Percentiles rank a stretch among this genome's conserved stretches.
These are phyloP conservation scores for Sphyrna mokarran DNA, from an alignment of 2,113 vertebrate genomes.

Conservation along the genomic window DNA sequence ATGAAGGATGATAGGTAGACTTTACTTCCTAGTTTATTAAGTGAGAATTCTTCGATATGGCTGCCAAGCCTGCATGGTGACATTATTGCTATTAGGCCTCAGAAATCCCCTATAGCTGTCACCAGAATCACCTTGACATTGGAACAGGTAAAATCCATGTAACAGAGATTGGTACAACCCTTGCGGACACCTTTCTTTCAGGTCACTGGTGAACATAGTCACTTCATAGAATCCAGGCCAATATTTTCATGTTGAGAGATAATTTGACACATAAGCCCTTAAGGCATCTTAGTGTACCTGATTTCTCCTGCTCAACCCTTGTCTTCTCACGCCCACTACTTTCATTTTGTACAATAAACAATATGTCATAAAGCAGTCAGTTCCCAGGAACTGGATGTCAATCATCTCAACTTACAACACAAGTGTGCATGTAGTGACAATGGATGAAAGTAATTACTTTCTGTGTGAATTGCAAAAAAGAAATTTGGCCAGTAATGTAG, in stretches of 20 bases:
- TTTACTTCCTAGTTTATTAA: neutral
- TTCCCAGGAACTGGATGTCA: neutral
- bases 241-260: neutral
- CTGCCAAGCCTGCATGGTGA: neutral
- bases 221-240: neutral
- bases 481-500: neutral
- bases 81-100: neutral
- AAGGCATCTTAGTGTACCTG: neutral
- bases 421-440: neutral
- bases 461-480: neutral
- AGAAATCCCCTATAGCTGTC: neutral
- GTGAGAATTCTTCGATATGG: neutral
- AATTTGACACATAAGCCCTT: neutral
- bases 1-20: too few relatives aligned
- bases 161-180: neutral
- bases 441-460: neutral
- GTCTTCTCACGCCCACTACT: neutral
- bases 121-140: neutral
- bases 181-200: neutral
- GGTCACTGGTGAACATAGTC: neutral
- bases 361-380: neutral
- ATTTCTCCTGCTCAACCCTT: neutral
- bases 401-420: neutral
- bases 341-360: neutral
- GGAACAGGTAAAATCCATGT: neutral